Percentiles rank a stretch among this genome's conserved stretches.
These are phyloP conservation scores for Semicossyphus pulcher DNA, from an alignment of 2,113 vertebrate species.

Conservation along the genomic window DNA sequence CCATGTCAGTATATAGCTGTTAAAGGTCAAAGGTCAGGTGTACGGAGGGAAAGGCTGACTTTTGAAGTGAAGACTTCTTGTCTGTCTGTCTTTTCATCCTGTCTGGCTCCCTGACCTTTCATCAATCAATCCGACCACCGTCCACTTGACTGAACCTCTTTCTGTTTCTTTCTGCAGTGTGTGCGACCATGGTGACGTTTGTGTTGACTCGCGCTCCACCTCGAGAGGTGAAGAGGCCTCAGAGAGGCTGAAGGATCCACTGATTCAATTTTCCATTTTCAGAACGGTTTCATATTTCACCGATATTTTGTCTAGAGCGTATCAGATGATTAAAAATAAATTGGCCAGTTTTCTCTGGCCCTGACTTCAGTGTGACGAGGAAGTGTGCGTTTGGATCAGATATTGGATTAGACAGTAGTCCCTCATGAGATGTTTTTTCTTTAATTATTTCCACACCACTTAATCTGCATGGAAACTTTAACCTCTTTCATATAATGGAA, in stretches of 20 bases:
- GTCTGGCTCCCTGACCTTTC: neutral
- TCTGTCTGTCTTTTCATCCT: conserved; percentile 1
- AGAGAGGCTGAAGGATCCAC: neutral
- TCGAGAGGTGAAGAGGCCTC: neutral
- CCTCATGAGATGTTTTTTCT: conserved; percentile 23
- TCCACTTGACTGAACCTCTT: neutral
- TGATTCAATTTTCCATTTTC: conserved; percentile 3
- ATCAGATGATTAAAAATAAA: conserved; percentile 44
- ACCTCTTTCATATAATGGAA: conserved; percentile 26
- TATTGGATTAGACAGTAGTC: conserved; percentile 12
- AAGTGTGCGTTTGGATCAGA: conserved; percentile 21
- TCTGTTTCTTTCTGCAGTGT: neutral
- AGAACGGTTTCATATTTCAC: conserved; percentile 4
- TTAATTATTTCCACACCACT: conserved; percentile 32
- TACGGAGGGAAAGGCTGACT: conserved; percentile 18
- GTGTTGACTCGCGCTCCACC: neutral
- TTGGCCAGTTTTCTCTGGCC: conserved; percentile 7
- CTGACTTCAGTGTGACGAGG: conserved; percentile 12
- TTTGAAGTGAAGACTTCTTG: neutral
- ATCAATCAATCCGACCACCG: neutral
- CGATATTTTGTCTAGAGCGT: conserved; percentile 1
- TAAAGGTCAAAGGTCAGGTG: conserved; percentile 32
- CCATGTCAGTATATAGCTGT: neutral
- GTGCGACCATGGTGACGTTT: neutral
- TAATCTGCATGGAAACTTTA: conserved; percentile 28